These are phyloP conservation scores for Hippoglossus stenolepis DNA, from an alignment of 2,113 vertebrate genomes.

Conservation along the genomic window DNA sequence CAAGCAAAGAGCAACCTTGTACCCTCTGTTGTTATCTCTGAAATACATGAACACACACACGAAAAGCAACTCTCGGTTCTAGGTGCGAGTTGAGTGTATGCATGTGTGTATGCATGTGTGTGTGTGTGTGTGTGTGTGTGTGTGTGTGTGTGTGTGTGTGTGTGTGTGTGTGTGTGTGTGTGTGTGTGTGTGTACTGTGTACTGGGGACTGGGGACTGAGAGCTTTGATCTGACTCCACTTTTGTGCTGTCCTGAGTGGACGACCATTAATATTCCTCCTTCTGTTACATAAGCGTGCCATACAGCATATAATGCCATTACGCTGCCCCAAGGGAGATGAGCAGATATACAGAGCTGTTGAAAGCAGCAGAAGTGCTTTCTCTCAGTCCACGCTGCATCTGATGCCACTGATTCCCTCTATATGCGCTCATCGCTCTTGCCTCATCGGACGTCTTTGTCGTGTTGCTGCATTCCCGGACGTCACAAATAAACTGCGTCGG, in stretches of 20 bases:
- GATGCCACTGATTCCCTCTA: slow-evolving; percentile 6
- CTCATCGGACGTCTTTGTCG: background rate
- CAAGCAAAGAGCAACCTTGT: slow-evolving; percentile 1
- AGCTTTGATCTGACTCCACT: slow-evolving; percentile 60
- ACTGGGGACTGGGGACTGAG: slow-evolving; percentile 4
- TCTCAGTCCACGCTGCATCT: slow-evolving; percentile 12
- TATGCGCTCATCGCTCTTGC: background rate
- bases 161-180: slow-evolving; percentile 16
- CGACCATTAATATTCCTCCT: slow-evolving; percentile 73
- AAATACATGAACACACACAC: background rate
- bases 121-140: slow-evolving; percentile 23
- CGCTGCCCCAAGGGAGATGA: slow-evolving; percentile 44
- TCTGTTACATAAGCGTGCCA: slow-evolving; percentile 70
- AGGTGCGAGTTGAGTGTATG: slow-evolving; percentile 25
- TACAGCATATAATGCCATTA: slow-evolving; percentile 64
- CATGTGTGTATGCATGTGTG: slow-evolving; percentile 9
- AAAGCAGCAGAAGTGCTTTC: slow-evolving; percentile 27
- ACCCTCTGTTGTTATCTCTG: background rate
- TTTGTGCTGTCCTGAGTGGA: slow-evolving; percentile 52
- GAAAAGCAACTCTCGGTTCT: slow-evolving; percentile 5
- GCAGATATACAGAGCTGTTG: slow-evolving; percentile 33
- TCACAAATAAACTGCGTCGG: background rate
- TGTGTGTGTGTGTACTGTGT: slow-evolving; percentile 17
- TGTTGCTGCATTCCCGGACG: background rate
- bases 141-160: slow-evolving; percentile 23